Conservation (phyloP, 2,888 invertebrate genomes). For the Aproaerema taeniolella region DNA sequence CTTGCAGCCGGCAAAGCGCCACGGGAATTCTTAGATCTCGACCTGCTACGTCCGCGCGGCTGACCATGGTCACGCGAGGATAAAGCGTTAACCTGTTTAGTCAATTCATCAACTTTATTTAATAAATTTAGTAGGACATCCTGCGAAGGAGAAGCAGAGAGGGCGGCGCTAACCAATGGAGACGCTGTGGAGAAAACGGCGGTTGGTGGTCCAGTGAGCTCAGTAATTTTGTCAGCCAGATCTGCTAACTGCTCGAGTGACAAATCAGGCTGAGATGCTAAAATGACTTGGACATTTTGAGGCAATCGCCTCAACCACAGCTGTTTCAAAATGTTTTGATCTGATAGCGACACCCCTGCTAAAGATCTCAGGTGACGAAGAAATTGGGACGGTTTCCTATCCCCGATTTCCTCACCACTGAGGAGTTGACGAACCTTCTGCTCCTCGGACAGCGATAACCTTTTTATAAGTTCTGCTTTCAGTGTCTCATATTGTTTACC, state of each 20-base stretch:
- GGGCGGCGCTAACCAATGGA: too few relatives aligned
- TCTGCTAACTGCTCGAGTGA: not conserved
- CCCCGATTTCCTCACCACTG: too few relatives aligned
- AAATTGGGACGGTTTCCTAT: too few relatives aligned
- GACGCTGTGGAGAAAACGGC: too few relatives aligned
- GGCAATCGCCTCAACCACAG: too few relatives aligned
- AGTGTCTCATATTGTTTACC: constrained; percentile 8
- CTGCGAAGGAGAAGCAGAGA: not conserved
- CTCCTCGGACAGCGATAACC: constrained; percentile 8
- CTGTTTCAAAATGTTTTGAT: not conserved
- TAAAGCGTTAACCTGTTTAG: not conserved
- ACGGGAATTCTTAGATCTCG: not conserved
- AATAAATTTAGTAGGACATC: not conserved
- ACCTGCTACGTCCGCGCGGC: not conserved
- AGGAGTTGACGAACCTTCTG: constrained; percentile 7
- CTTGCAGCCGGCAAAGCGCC: not conserved
- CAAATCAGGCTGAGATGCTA: not conserved
- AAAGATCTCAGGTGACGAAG: too few relatives aligned
- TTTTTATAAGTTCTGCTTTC: constrained; percentile 9
- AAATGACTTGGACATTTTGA: not conserved
- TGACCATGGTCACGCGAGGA: not conserved
- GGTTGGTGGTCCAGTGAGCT: not conserved
- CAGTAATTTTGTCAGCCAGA: not conserved
- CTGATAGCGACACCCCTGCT: not conserved
- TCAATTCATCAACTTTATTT: not conserved